These are phyloP conservation scores for Vandiemenella viatica DNA, from an alignment of 2,888 invertebrate genomes.

Conservation along the genomic window DNA sequence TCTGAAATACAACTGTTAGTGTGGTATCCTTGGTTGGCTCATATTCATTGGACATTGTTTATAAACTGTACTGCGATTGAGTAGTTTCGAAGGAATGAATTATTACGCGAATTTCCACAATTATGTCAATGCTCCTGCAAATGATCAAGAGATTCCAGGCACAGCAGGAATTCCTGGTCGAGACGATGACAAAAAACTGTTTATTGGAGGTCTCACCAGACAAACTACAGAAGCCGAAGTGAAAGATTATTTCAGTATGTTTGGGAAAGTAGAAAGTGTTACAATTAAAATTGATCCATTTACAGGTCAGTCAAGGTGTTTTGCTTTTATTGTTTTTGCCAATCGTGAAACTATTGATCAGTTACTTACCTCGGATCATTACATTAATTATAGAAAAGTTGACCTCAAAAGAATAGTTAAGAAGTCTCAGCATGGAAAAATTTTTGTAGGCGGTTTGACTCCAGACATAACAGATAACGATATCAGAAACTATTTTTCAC, in stretches of 20 bases:
- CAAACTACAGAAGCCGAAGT: conserved; percentile 43
- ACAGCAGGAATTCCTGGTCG: conserved; percentile 27
- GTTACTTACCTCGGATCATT: conserved; percentile 37
- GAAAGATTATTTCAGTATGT: conserved; percentile 44
- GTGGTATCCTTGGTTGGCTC: too few species aligned
- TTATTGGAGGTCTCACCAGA: conserved; percentile 47
- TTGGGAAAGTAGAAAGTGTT: conserved; percentile 44
- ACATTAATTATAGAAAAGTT: conserved; percentile 44
- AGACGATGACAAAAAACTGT: conserved; percentile 42
- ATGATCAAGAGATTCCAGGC: conserved; percentile 14
- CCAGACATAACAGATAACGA: conserved; percentile 43
- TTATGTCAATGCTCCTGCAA: conserved; percentile 9
- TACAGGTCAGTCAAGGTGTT: conserved; percentile 46
- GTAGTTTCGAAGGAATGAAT: too few species aligned
- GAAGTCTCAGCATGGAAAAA: conserved; percentile 42
- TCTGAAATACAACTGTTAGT: too few species aligned
- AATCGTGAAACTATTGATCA: conserved; percentile 39
- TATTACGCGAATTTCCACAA: conserved; percentile 12
- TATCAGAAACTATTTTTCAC: conserved; percentile 41
- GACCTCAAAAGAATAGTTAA: conserved; percentile 50
- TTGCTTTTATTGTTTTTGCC: conserved; percentile 48
- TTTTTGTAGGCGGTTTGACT: conserved; percentile 48
- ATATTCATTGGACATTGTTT: too few species aligned
- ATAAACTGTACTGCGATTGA: too few species aligned
- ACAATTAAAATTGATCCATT: conserved; percentile 46